Evolutionary conservation across 2,888 invertebrate species (phyloP), one percentile per base, ranked within the genome.

Genomic region (Nomada hirtipes): DNA sequence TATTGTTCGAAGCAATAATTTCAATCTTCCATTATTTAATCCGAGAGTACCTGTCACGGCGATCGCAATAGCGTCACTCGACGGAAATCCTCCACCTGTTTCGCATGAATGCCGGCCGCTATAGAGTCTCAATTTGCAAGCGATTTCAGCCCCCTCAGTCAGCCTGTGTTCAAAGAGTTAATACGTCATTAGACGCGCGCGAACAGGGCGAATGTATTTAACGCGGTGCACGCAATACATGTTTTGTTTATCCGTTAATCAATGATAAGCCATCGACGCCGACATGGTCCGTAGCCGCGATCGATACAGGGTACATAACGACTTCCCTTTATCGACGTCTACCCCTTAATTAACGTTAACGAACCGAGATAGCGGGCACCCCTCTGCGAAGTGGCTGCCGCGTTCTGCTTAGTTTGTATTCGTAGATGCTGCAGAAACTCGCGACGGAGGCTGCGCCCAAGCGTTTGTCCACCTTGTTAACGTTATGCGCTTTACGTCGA

Each of bases 281-380:
- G 67, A 71, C 67, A 60, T 59, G 72, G 60, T 61, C 7, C 50
- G 13, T 52, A 20, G 59, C 52, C 67, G 29, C 75, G 83, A 84
- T 84, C 83, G 83, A 79, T 82, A 77, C 20, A 67, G 72, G 82
- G 75, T 73, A 69, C 70, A 80, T 77, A 86, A 86, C 85, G 83
- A 84, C 79, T 71, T 84, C 75, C 75, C 81, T 82, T 84, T 73
- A 67, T 77, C 82, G 83, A 79, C 77, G 76, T 87, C 86, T 87
- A 82, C 85, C 73, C 36, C 82, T 89, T 90, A 90, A 91, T 91
- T 91, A 90, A 89, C 88, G 88, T 90, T 90, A 91, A 91, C 90
- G 89, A 91, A 90, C 84, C 86, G 82, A 86, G 84, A 79, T 83
- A 81, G 83, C 83, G 83, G 75, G 79, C 76, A 70, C 59, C 72